Conservation (phyloP, 30 jellyfish, hydroid and myxozoan genomes). For the Hydra vulgaris region DNA sequence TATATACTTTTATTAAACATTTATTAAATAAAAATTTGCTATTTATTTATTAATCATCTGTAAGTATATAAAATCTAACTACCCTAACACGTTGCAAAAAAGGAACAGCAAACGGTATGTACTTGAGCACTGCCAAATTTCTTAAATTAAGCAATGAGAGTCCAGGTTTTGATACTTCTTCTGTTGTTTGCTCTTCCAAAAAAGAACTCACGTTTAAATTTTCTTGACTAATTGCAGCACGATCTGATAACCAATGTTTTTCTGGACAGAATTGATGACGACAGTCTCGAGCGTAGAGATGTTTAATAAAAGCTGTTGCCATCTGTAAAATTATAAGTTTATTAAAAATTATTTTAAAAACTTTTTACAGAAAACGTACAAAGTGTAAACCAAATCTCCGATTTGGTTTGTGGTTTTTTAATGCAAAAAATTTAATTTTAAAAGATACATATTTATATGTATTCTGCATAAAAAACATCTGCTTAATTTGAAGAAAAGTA, state of each 20-base stretch:
- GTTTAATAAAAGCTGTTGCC: conserved; percentile 56
- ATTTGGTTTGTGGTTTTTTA: too few relatives aligned
- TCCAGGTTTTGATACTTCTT: conserved; percentile 34
- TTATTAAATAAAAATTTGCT: too few relatives aligned
- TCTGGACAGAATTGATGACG: conserved; percentile 84
- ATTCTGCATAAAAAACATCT: too few relatives aligned
- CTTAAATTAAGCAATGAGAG: conserved; percentile 50
- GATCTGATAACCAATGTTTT: conserved; percentile 72
- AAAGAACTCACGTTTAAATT: background rate
- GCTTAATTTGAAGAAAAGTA: too few relatives aligned
- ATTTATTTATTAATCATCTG: too few relatives aligned
- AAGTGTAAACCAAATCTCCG: too few relatives aligned
- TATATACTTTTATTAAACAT: too few relatives aligned
- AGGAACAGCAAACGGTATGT: conserved; percentile 76
- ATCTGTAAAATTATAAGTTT: conserved; percentile 14
- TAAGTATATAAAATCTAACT: background rate
- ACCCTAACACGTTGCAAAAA: conserved; percentile 81
- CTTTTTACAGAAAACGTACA: too few relatives aligned
- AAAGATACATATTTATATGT: too few relatives aligned
- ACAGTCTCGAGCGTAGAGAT: conserved; percentile 63
- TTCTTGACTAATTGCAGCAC: conserved; percentile 43
- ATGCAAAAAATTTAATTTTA: too few relatives aligned
- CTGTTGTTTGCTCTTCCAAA: conserved; percentile 15
- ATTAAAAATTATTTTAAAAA: too few relatives aligned
- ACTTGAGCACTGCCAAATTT: conserved; percentile 50